These are phyloP conservation scores for human DNA, from an alignment of 2,113 vertebrate genomes.

Conservation along the genomic window GRCh38 chr17:35607501-35608000, in stretches of 20 bases:
- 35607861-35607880: not conserved
- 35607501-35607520: not conserved
- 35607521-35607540: not conserved
- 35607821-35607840: not conserved
- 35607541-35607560: not conserved
- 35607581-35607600: not conserved
- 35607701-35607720: not conserved
- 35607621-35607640: not conserved
- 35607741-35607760: not conserved
- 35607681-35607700: not conserved
- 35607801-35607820: not conserved
- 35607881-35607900: not conserved
- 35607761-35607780: not conserved
- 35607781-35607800: not conserved
- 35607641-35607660: not conserved
- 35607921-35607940: not conserved
- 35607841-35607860: not conserved
- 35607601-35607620: not conserved
- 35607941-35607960: not conserved
- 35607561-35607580: not conserved
- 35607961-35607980: slow-evolving; percentile 2
- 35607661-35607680: not conserved
- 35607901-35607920: not conserved
- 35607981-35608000: slow-evolving; percentile 1
- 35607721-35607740: not conserved